phyloP scores from a whole-genome alignment of 2,888 invertebrate genomes.

The Cantharis lateralis region DNA sequence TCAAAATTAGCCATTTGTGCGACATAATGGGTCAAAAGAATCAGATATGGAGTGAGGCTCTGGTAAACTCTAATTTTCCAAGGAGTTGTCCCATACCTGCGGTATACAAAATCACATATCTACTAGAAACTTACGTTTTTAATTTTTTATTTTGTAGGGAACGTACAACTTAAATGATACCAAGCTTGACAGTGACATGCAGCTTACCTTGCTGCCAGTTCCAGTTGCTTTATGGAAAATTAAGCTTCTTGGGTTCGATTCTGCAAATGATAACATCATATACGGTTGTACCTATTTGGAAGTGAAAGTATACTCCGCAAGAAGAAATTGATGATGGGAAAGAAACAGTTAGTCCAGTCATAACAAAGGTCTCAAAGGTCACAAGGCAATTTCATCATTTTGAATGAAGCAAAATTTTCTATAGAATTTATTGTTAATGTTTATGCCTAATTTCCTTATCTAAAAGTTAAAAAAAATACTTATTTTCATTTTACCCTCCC shows the following conservation, averaged over 20 bases:
- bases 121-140: not conserved
- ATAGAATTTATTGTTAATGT: too few species aligned
- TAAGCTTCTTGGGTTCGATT: not conserved
- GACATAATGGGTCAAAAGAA: not conserved
- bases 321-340: not conserved
- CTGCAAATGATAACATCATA: not conserved
- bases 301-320: not conserved
- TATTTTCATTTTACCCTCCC: too few species aligned
- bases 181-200: not conserved
- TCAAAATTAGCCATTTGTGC: not conserved
- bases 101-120: not conserved
- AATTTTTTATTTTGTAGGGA: not conserved
- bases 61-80: not conserved
- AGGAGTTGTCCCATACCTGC: not conserved
- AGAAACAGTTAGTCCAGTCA: too few species aligned
- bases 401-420: too few species aligned
- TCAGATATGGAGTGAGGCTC: not conserved
- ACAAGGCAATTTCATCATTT: too few species aligned
- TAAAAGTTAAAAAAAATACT: too few species aligned
- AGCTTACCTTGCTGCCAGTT: not conserved
- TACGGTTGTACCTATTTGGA: not conserved
- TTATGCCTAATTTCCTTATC: too few species aligned
- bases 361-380: too few species aligned
- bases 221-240: not conserved
- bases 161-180: not conserved